Base-by-base conservation (phyloP, 2,113 vertebrate genomes). In the Malurus alboscapulatus region DNA sequence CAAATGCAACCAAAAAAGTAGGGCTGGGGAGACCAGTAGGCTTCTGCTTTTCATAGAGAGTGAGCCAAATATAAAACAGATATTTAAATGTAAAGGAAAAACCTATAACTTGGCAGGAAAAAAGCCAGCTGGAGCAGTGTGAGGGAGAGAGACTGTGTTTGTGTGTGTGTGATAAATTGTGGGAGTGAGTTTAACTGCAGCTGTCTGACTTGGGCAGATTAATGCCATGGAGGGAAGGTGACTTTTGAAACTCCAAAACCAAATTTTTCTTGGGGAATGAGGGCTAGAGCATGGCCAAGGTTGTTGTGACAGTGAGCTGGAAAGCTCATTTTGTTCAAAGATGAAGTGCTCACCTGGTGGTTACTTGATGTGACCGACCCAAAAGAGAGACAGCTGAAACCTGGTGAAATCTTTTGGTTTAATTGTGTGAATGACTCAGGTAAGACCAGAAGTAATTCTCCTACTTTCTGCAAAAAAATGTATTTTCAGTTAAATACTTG, bases 61-160 rank as follows among this genome's bases (percentile, higher is more conserved):
- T 34, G 44, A 67, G 20, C 62, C 85, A 84, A 95, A 96, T 92
- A 92, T 86, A 87, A 92, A 91, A 72, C 63, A 50, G 30, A 57
- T 30, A 51, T 82, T 42, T 57, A 76, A 82, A 38, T 67, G 17
- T 66, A 66, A 92, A 85, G 67, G 74, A 93, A 84, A 38, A 38
- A 38, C 38, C 38, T 38, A 38, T 38, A 38, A 38, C 38, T 38
- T 38, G 38, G 38, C 38, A 38, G 38, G 38, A 38, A 38, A 38
- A 38, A 38, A 38, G 54, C 17, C 76, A 88, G 57, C 18, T 67
- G 45, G 48, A 86, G 36, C 24, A 50, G 42, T 9, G 42, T 40
- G 36, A n/a, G 24, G 26, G 65, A 58, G 36, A 10, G 24, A 38
- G 58, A 38, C 19, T 34, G n/a, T 38, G 36, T 32, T 12, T 54